These are phyloP conservation scores for Mechanitis messenoides DNA, from an alignment of 2,888 invertebrate species.

Conservation along the genomic window DNA sequence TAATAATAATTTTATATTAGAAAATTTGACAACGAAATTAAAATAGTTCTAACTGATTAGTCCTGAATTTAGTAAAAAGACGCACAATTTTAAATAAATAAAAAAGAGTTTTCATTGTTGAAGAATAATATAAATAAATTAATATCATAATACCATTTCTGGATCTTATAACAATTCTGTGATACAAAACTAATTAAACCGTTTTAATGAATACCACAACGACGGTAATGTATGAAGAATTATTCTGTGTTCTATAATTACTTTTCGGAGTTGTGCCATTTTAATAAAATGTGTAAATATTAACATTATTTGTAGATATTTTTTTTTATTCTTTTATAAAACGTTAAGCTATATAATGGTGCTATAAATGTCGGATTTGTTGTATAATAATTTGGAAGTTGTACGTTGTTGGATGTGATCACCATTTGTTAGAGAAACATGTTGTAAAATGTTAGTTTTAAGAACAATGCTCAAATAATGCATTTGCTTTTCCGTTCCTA, in stretches of 20 bases:
- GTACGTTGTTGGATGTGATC: conserved; percentile 1
- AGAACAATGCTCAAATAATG: conserved; percentile 41
- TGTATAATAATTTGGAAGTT: conserved; percentile 22
- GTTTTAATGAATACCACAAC: neutral
- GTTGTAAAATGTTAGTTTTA: conserved; percentile 10
- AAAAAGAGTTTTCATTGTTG: neutral
- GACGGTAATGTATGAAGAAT: neutral
- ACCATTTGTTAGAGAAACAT: conserved; percentile 7
- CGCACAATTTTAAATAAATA: conserved; percentile 11
- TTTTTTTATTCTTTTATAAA: conserved; percentile 27
- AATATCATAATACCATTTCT: neutral
- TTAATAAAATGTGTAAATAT: conserved; percentile 28
- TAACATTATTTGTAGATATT: conserved; percentile 29
- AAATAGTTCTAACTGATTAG: neutral
- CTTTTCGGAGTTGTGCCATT: conserved; percentile 26
- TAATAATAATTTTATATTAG: conserved; percentile 6
- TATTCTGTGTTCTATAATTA: neutral
- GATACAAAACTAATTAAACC: too few relatives aligned
- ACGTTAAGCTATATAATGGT: conserved; percentile 31
- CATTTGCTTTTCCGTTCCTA: conserved; percentile 44
- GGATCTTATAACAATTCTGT: too few relatives aligned
- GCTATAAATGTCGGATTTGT: conserved; percentile 32
- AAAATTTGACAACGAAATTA: conserved; percentile 13
- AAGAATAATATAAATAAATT: neutral
- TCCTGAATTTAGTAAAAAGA: neutral